Evolutionary conservation across 2,888 invertebrate genomes (phyloP), one percentile per base, ranked within the genome.

Genomic region (Rhyacophila evoluta): DNA sequence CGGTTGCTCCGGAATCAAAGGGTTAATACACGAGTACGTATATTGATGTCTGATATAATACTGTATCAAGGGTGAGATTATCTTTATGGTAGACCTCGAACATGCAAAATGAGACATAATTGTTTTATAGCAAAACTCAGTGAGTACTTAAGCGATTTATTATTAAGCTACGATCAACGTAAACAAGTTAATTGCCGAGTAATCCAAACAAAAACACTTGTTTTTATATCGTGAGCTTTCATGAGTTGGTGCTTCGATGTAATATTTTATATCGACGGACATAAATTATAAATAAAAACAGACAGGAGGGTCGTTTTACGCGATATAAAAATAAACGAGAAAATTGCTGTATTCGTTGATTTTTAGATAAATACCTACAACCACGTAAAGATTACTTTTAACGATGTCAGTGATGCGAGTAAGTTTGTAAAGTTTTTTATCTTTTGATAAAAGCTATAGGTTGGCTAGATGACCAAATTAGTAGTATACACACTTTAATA

Each of bases 71-170:
- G 19, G 6, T 41, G 19, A 15, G 15, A 15, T 41, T 41, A 41
- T 41, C 41, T 19, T 15, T 55, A 55, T 55, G 2, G 15, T 55
- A 2, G 10, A 25, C 25, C 25, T 55, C 25, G 10, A 3, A 55
- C 25, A 55, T 25, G 19, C 19, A 19, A 55, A 55, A 55, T 25
- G 25, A 55, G 5, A 25, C 19, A 55, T 55, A 55, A 55, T 55
- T 19, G 55, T 8, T 55, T 55, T 55, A 55, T 55, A 55, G 12
- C 15, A 55, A 55, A 55, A 55, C 10, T 10, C 55, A 55, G 55
- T 55, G 19, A 55, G 55, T 55, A 25, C 15, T 55, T 55, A 25
- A 55, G 8, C 55, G 55, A 55, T 55, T 55, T 55, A 55, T 55
- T 55, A 55, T 19, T 25, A 25, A 55, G 19, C 55, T n/a, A 55